These are phyloP conservation scores for Hippocampus mohnikei DNA, from an alignment of 2,113 vertebrate species.

Conservation along the genomic window DNA sequence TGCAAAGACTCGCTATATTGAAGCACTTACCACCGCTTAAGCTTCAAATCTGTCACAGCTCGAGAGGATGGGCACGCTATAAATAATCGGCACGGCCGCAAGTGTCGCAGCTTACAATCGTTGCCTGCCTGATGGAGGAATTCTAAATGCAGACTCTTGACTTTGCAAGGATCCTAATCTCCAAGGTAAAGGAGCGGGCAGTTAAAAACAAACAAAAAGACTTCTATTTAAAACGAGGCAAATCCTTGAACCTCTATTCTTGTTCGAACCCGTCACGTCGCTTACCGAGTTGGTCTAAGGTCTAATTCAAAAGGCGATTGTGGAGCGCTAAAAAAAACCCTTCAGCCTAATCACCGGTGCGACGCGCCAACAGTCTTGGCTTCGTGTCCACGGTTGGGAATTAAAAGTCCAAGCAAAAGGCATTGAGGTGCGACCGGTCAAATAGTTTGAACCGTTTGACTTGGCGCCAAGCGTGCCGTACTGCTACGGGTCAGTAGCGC, in stretches of 20 bases:
- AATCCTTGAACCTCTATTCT: neutral
- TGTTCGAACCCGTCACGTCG: neutral
- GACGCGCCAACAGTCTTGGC: neutral
- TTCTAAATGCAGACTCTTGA: constrained; percentile 30
- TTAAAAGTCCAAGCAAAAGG: neutral
- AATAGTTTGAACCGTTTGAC: constrained; percentile 1
- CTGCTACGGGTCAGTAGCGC: constrained; percentile 21
- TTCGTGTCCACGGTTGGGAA: neutral
- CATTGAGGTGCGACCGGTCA: constrained; percentile 1
- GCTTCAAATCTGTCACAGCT: constrained; percentile 59
- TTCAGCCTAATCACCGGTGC: neutral
- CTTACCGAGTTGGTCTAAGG: neutral
- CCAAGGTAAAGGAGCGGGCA: neutral
- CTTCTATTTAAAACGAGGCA: neutral
- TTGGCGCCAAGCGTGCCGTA: constrained; percentile 9
- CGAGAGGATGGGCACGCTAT: constrained; percentile 50
- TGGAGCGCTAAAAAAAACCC: too few relatives aligned
- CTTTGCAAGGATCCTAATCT: neutral
- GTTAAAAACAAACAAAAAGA: neutral
- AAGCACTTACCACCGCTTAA: constrained; percentile 52
- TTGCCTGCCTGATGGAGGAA: constrained; percentile 48
- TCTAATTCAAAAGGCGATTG: too few relatives aligned
- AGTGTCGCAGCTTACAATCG: constrained; percentile 23
- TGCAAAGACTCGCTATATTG: constrained; percentile 57
- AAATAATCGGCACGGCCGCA: constrained; percentile 49